Evolutionary conservation across 2,113 vertebrate genomes (phyloP), one percentile per base, ranked within the genome.

Genomic region (Nyctibius bracteatus): DNA sequence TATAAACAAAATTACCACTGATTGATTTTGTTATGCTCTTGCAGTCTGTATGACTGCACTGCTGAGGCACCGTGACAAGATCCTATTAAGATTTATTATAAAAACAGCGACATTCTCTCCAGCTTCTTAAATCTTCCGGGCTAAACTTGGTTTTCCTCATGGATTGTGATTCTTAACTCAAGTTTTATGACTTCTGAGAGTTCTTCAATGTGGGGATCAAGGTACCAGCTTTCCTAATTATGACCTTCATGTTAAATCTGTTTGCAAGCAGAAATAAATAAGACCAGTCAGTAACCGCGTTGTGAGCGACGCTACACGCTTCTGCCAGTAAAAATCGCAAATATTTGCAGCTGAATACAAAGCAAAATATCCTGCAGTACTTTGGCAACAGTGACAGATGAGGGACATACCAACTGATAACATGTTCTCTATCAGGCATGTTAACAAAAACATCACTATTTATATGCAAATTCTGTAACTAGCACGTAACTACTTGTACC

Each of bases 291-390:
- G 37, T 25, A 79, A 39, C 5, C 33, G 17, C 44, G 17, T 44
- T 22, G 30, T 62, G 41, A 78, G 35, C 0, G 0, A n/a, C 0
- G 8, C 66, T 27, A n/a, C 37, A 14, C 0, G 0, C 8, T 31
- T 51, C 74, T 3, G 4, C n/a, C 79, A 91, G 74, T 37, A 31
- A 65, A 79, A 86, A 46, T 7, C 19, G 63, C 51, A 54, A 94
- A 62, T 62, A 71, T 80, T 72, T 91, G 77, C 47, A 51, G 47
- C 54, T 79, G 63, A 80, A 71, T 57, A 52, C 49, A 51, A n/a
- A 82, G 66, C 55, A 84, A 82, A 91, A 37, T 31, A 35, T 54
- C 41, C 79, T 74, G 33, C 49, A 63, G 31, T 27, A 3, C 27
- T 68, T 24, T 44, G 73, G 59, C 65, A 68, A 23, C 28, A 27